Base-by-base conservation (phyloP, 2,113 vertebrate genomes). In the Ceuthmochares aereus region DNA sequence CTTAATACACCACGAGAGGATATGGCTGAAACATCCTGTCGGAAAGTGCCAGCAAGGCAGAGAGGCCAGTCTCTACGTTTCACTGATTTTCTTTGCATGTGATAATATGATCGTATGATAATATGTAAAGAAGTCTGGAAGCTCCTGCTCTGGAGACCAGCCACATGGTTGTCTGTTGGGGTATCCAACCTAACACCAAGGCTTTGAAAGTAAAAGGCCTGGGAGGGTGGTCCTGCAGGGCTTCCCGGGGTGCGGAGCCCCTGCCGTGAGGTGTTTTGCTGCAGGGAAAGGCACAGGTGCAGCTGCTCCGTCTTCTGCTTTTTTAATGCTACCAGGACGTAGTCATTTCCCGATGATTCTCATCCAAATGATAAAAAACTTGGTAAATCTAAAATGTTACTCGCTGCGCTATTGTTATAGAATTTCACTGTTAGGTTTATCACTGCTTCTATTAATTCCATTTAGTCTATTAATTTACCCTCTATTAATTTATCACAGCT, bases 371-470 rank as follows among this genome's bases (percentile, higher is more conserved):
- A 86, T 55, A 64, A 89, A 95, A 90, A 60, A 68, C 47, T n/a
- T 27, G 15, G 85, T 63, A 80, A 89, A 92, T 59, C 51, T 40
- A 25, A 90, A 89, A 9, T 21, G 19, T 34, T 89, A 63, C 34
- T 87, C 74, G 56, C 42, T 32, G 45, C 59, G 23, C 59, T 63
- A 51, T 70, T 90, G 88, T 72, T 93, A 51, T 0, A 12, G 68
- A 77, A 72, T 84, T 89, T 89, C 43, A 56, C 77, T 32, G 18
- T 74, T 17, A 89, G 59, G 96, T 95, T 95, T 90, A 87, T 93
- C 80, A 42, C 55, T n/a, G 14, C 84, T 86, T 75, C 64, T 56
- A 63, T 89, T 95, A 97, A 95, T 95, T 95, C 89, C 51, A 84
- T 90, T 93, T 87, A 75, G 51, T 70, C 56, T 80, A 49, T 86